Evolutionary conservation across 92 coral and sea anemone genomes (phyloP).

Genomic region (Diadumene lineata): DNA sequence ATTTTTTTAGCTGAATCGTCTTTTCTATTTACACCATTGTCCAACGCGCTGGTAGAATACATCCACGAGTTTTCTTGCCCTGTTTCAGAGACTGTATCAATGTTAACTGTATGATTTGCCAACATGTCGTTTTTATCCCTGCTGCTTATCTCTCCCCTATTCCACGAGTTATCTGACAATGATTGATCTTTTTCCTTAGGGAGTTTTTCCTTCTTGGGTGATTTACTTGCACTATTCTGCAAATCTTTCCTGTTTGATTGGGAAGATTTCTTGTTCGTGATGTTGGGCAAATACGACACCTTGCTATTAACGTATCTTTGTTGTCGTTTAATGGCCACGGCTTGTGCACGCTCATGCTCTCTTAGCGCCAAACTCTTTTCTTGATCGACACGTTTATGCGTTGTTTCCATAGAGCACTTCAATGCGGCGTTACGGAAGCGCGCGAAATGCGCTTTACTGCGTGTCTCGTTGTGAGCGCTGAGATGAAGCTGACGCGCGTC

Average conservation of each 20-base stretch:
- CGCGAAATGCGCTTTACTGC: constrained; percentile 68
- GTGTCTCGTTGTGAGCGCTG: constrained; percentile 51
- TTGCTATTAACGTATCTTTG: constrained; percentile 1
- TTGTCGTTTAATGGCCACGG: constrained; percentile 21
- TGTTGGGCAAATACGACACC: constrained; percentile 15
- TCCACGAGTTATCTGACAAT: neutral
- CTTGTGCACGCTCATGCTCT: constrained; percentile 53
- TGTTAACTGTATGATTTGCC: too few species aligned
- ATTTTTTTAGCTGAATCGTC: neutral
- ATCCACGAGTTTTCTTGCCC: neutral
- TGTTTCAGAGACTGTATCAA: neutral
- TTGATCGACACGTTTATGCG: constrained; percentile 46
- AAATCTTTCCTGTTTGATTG: too few species aligned
- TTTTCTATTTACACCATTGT: neutral
- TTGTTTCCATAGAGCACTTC: constrained; percentile 48
- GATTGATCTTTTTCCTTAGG: neutral
- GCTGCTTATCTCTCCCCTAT: neutral
- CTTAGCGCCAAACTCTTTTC: constrained; percentile 38
- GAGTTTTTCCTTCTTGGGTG: neutral
- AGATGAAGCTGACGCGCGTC: constrained; percentile 76
- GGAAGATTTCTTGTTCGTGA: neutral
- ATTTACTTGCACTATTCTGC: neutral
- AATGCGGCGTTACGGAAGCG: constrained; percentile 64
- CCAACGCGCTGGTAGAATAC: neutral
- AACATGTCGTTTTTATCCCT: too few species aligned